phyloP scores from a whole-genome alignment of 2,113 vertebrate genomes.

The Passerina amoena region DNA sequence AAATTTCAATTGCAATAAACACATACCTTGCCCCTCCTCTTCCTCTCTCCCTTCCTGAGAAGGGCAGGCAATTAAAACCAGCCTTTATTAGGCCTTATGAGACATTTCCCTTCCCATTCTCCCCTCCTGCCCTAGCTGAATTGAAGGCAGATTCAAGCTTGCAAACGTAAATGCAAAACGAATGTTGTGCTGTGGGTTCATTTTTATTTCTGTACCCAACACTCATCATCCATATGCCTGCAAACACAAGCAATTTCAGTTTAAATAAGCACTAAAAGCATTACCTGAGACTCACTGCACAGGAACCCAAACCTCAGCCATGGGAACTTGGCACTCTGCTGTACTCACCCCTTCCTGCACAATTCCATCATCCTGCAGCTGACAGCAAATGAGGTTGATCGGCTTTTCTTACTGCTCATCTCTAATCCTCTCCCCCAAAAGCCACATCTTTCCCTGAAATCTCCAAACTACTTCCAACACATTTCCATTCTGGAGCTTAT shows the following conservation, averaged over 20 bases:
- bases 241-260: background rate
- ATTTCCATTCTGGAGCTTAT: background rate
- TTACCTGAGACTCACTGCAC: background rate
- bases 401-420: background rate
- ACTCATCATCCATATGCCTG: background rate
- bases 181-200: background rate
- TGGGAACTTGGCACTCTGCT: background rate
- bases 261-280: background rate
- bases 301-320: background rate
- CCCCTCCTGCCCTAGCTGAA: background rate
- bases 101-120: background rate
- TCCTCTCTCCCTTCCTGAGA: background rate
- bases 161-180: background rate
- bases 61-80: background rate
- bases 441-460: background rate
- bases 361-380: background rate
- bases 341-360: background rate
- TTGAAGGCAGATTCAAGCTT: background rate
- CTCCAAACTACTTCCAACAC: background rate
- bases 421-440: background rate
- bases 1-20: background rate
- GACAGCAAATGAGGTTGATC: background rate
- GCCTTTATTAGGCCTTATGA: background rate
- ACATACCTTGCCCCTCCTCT: background rate
- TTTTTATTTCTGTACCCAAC: background rate